These are phyloP conservation scores for Neomonachus schauinslandi DNA, from an alignment of 2,113 vertebrate genomes.

Conservation along the genomic window DNA sequence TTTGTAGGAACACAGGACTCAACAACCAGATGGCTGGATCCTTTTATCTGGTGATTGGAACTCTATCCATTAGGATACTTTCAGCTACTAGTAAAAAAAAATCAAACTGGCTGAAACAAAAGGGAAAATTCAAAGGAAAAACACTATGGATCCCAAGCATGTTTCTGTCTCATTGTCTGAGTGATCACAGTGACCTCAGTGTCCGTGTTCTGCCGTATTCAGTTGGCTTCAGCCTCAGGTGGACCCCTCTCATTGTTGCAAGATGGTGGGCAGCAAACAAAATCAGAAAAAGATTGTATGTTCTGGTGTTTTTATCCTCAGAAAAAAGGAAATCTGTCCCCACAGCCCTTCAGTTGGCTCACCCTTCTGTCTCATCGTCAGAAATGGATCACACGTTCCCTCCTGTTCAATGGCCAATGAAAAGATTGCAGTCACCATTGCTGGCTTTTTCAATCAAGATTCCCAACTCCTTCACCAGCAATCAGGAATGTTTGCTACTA, in stretches of 20 bases:
- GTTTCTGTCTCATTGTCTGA: rapidly evolving
- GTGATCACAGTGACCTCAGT: background rate
- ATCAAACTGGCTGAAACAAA: background rate
- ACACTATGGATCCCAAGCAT: background rate
- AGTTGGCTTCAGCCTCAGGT: background rate
- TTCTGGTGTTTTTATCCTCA: background rate
- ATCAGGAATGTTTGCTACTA: background rate
- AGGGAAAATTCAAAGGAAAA: background rate
- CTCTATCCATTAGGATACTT: background rate
- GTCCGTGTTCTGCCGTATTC: background rate
- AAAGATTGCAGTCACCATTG: background rate
- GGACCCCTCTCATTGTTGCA: background rate
- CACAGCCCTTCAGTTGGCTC: background rate
- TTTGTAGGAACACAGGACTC: background rate
- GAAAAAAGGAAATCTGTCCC: conserved; percentile 32
- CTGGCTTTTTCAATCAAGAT: background rate
- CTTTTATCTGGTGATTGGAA: background rate
- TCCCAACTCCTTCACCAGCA: background rate
- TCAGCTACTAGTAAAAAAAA: background rate
- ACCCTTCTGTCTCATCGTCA: background rate
- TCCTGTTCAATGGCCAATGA: background rate
- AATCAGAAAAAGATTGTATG: background rate
- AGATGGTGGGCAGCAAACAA: background rate
- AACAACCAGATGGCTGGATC: background rate
- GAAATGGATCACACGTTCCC: background rate